Conservation (phyloP, 2,113 vertebrate species). For the Embiotoca jacksoni region DNA sequence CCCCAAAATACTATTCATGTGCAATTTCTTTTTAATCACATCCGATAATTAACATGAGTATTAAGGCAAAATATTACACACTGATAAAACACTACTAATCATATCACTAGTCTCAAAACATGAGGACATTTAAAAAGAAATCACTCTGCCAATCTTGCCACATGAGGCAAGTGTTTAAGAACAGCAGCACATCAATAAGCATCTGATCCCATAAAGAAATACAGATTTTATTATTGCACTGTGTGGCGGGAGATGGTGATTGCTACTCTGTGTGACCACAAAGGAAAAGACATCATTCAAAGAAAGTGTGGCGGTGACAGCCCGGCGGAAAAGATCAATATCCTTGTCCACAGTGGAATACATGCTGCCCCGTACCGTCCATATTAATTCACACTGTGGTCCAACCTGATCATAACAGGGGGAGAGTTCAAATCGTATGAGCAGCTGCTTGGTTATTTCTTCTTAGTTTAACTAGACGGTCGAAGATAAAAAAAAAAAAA, state of each 20-base stretch:
- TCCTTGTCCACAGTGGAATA: constrained; percentile 30
- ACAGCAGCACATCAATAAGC: not conserved
- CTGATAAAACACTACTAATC: too few relatives aligned
- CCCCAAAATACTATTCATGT: too few relatives aligned
- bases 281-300: constrained; percentile 21
- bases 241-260: constrained; percentile 10
- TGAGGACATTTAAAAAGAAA: too few relatives aligned
- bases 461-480: not conserved
- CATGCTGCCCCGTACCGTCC: not conserved
- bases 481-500: not conserved
- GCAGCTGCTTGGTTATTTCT: not conserved
- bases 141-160: too few relatives aligned
- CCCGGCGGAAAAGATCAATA: not conserved
- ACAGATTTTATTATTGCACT: constrained; percentile 28
- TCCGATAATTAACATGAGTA: too few relatives aligned
- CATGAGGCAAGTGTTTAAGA: too few relatives aligned
- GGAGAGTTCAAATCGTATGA: not conserved
- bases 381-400: constrained; percentile 29
- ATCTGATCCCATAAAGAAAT: constrained; percentile 15
- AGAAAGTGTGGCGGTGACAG: constrained; percentile 4
- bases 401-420: not conserved
- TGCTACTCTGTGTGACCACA: constrained; percentile 30
- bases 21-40: too few relatives aligned
- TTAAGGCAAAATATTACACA: too few relatives aligned
- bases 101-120: too few relatives aligned